Conservation (phyloP, 1,140 invertebrate genomes). For the Drosophila ercepeae region DNA sequence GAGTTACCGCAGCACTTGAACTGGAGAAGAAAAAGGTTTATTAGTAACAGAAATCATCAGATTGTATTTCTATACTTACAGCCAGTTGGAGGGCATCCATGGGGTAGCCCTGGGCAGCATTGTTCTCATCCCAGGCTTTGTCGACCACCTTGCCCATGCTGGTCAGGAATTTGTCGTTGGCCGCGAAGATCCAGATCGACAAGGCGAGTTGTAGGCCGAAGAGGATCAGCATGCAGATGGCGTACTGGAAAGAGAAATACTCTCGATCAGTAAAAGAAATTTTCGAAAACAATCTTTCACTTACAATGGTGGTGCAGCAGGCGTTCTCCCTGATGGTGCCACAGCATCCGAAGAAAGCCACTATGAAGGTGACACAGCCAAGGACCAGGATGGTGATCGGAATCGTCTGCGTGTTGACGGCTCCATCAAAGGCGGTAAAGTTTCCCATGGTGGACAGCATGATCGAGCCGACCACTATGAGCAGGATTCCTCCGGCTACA, state of each 20-base stretch:
- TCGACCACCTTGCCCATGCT: constrained; percentile 83
- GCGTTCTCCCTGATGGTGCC: constrained; percentile 92
- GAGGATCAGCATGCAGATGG: constrained; percentile 87
- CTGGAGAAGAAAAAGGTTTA: constrained; percentile 70
- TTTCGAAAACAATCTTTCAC: constrained; percentile 36
- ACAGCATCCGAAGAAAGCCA: constrained; percentile 93
- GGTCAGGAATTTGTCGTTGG: constrained; percentile 83
- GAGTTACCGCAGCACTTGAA: constrained; percentile 87
- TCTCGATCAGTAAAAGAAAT: not conserved
- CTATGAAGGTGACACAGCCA: constrained; percentile 89
- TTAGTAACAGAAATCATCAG: not conserved
- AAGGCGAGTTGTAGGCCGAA: constrained; percentile 87
- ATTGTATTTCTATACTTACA: constrained; percentile 45
- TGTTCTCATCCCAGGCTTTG: constrained; percentile 65
- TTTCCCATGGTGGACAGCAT: constrained; percentile 84
- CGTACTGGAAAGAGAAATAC: constrained; percentile 85
- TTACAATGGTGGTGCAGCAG: constrained; percentile 91
- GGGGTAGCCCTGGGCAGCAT: constrained; percentile 34
- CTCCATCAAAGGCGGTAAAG: constrained; percentile 84
- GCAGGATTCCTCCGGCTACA: constrained; percentile 86
- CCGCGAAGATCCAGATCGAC: constrained; percentile 86
- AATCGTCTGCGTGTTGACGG: constrained; percentile 84
- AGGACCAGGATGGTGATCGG: constrained; percentile 88
- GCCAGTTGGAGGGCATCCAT: constrained; percentile 73
- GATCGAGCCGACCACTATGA: constrained; percentile 86